phyloP scores from a whole-genome alignment of 30 jellyfish, hydroid and myxozoan species.

The Clytia hemisphaerica region DNA sequence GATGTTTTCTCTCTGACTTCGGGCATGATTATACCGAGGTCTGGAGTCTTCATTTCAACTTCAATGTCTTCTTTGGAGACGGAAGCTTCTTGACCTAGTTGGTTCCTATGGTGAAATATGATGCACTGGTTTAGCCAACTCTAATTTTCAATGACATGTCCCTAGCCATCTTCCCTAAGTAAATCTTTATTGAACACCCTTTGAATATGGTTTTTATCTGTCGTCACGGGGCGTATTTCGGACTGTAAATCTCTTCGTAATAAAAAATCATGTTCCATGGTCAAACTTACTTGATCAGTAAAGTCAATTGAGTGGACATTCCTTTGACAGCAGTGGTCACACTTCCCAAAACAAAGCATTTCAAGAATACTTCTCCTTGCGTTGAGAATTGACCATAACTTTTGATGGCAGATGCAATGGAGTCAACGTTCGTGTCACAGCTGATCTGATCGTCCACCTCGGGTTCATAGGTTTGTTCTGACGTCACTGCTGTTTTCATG shows the following conservation, averaged over 20 bases:
- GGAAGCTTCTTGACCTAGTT: constrained; percentile 53
- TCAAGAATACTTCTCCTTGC: constrained; percentile 51
- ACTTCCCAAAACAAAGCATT: constrained; percentile 58
- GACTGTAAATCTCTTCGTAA: too few species aligned
- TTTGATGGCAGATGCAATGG: constrained; percentile 57
- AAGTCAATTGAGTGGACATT: constrained; percentile 46
- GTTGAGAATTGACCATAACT: constrained; percentile 69
- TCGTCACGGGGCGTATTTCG: too few species aligned
- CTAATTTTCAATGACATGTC: background rate
- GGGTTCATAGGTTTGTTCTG: constrained; percentile 61
- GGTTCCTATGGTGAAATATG: constrained; percentile 43
- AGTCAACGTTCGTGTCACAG: constrained; percentile 69
- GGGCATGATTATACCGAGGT: constrained; percentile 72
- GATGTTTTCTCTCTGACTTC: constrained; percentile 76
- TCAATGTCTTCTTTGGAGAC: constrained; percentile 43
- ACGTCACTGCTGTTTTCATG: constrained; percentile 46
- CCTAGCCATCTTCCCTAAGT: background rate
- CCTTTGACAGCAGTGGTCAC: constrained; percentile 56
- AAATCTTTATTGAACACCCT: background rate
- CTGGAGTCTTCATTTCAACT: constrained; percentile 87
- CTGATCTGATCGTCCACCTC: constrained; percentile 82
- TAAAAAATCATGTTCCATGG: background rate
- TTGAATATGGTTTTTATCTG: too few species aligned
- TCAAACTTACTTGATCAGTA: constrained; percentile 53
- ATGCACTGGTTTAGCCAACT: background rate